These are phyloP conservation scores for Tetragonisca angustula DNA, from an alignment of 2,888 invertebrate species.

Conservation along the genomic window DNA sequence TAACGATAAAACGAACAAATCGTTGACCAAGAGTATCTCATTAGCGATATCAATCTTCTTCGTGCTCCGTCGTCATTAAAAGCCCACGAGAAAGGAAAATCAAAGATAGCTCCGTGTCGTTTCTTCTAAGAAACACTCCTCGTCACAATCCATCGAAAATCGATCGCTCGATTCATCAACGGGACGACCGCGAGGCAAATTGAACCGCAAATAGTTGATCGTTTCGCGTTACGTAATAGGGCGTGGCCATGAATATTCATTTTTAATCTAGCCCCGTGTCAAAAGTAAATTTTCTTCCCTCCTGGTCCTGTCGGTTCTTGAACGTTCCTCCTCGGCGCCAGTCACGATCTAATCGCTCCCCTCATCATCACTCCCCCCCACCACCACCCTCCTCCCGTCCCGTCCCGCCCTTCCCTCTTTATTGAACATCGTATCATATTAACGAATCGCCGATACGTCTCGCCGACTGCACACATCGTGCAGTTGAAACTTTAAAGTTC, in stretches of 20 bases:
- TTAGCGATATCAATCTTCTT: not conserved
- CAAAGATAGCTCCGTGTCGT: not conserved
- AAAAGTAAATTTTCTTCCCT: conserved; percentile 9
- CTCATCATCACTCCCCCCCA: no score
- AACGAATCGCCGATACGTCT: conserved; percentile 59
- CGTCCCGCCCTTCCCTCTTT: conserved; percentile 43
- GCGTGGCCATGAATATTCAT: conserved; percentile 61
- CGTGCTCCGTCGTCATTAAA: not conserved
- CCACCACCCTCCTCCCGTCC: not conserved
- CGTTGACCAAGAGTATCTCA: no score
- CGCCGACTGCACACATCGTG: conserved; percentile 43
- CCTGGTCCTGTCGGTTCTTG: not conserved
- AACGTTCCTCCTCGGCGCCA: not conserved
- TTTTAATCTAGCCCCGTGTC: conserved; percentile 35
- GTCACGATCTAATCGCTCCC: conserved; percentile 50
- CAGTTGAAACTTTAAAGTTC: conserved; percentile 62
- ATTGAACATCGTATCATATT: conserved; percentile 62
- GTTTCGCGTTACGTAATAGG: conserved; percentile 55
- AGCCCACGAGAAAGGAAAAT: not conserved
- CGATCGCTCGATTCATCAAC: not conserved
- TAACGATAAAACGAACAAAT: no score
- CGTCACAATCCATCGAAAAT: not conserved
- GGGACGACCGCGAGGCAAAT: conserved; percentile 37
- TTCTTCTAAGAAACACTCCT: not conserved
- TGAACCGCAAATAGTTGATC: conserved; percentile 48